Percentiles rank a stretch among this genome's conserved stretches.
phyloP scores from a whole-genome alignment of 2,888 invertebrate species.

The Tuberolachnus salignus region DNA sequence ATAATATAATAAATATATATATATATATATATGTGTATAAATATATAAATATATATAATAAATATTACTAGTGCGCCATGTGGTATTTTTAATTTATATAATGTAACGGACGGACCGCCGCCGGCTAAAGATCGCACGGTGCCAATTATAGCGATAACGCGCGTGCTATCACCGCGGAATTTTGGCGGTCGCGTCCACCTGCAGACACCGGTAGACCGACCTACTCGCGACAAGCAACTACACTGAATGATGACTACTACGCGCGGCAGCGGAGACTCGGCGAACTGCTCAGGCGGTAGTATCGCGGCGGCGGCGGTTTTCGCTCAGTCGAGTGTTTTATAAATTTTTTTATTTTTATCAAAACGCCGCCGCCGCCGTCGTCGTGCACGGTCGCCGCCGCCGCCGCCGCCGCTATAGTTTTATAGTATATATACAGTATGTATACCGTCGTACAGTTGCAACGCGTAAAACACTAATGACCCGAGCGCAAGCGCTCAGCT shows the following conservation, averaged over 20 bases:
- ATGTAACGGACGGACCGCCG: background rate
- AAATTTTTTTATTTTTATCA: conserved; percentile 24
- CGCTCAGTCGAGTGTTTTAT: conserved; percentile 44
- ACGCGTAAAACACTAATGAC: conserved; percentile 33
- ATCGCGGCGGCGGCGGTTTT: conserved; percentile 31
- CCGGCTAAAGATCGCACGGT: background rate
- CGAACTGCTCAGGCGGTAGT: conserved; percentile 27
- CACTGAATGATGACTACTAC: conserved; percentile 24
- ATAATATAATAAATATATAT: too few relatives aligned
- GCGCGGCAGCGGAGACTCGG: conserved; percentile 31
- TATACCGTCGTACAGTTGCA: background rate
- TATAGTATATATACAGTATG: background rate
- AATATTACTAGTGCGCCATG: too few relatives aligned
- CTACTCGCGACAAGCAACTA: conserved; percentile 36
- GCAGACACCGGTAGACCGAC: conserved; percentile 4
- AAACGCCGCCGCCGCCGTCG: conserved; percentile 32
- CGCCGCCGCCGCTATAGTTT: background rate
- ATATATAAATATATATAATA: too few relatives aligned
- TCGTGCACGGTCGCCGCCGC: background rate
- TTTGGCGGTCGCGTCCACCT: conserved; percentile 21
- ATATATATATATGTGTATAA: too few relatives aligned
- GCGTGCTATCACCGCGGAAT: conserved; percentile 22
- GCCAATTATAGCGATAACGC: background rate
- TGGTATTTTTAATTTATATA: too few relatives aligned
- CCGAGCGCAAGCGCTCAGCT: conserved; percentile 31